A percentile compares a stretch with the other conserved stretches of the same genome.
Evolutionary conservation across 64 coral and sea anemone genomes (phyloP).

Genomic region (Pocillopora verrucosa): DNA sequence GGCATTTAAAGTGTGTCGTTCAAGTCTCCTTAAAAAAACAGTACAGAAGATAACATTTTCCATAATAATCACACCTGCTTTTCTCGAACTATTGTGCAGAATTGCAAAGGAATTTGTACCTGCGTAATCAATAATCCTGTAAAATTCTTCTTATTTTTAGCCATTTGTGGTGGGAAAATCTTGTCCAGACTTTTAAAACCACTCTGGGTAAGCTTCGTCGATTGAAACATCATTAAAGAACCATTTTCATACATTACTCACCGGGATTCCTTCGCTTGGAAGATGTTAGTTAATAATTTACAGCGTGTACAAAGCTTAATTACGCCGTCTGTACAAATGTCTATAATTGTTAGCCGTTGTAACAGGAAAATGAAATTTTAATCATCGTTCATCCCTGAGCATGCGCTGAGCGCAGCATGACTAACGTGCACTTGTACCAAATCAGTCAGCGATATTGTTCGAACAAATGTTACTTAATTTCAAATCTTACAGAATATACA

Average conservation of each 20-base stretch:
- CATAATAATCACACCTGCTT: neutral
- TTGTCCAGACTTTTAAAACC: neutral
- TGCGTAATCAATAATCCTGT: neutral
- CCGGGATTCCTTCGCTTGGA: slow-evolving; percentile 10
- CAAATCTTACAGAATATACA: too few relatives aligned
- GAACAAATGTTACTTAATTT: too few relatives aligned
- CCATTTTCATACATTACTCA: neutral
- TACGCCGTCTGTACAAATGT: slow-evolving; percentile 5
- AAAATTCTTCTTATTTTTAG: neutral
- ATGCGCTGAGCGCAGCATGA: slow-evolving; percentile 2
- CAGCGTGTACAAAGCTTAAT: slow-evolving; percentile 7
- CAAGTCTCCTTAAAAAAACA: neutral
- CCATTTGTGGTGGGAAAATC: neutral
- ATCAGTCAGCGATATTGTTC: too few relatives aligned
- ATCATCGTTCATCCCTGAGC: neutral
- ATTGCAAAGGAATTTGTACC: neutral
- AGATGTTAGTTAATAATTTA: slow-evolving; percentile 4
- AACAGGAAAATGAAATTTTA: slow-evolving; percentile 22
- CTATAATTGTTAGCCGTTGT: slow-evolving; percentile 14
- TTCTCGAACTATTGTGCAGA: neutral
- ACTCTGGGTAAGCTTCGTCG: neutral
- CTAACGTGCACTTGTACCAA: too few relatives aligned
- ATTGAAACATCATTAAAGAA: slow-evolving; percentile 6
- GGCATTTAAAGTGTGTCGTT: neutral
- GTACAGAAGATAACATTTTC: neutral